Conservation (phyloP, 2,797 vertebrate genomes). For the Telmatherina bonti region DNA sequence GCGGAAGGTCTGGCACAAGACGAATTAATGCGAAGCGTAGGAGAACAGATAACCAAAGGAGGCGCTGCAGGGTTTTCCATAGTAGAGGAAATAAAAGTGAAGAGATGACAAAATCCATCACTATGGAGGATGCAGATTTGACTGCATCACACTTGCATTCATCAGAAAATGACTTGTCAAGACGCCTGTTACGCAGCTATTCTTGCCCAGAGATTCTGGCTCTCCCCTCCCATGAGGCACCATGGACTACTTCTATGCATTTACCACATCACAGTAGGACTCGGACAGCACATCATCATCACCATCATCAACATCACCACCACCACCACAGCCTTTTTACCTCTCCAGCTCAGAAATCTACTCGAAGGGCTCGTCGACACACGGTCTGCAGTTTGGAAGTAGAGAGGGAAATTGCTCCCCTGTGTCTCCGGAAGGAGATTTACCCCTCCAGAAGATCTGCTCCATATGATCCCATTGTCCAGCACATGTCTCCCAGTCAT, state of each 20-base stretch:
- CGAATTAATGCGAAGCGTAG: slow-evolving; percentile 14
- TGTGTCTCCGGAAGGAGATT: slow-evolving; percentile 91
- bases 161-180: slow-evolving; percentile 40
- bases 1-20: slow-evolving; percentile 1
- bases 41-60: slow-evolving; percentile 43
- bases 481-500: slow-evolving; percentile 45
- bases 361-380: slow-evolving; percentile 84
- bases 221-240: slow-evolving; percentile 43
- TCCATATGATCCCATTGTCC: slow-evolving; percentile 43
- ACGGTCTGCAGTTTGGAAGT: slow-evolving; percentile 89
- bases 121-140: slow-evolving; percentile 45
- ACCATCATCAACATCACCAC: neutral
- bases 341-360: slow-evolving; percentile 48
- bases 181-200: slow-evolving; percentile 83
- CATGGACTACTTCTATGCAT: slow-evolving; percentile 39
- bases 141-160: neutral
- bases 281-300: slow-evolving; percentile 37
- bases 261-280: slow-evolving; percentile 52
- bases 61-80: slow-evolving; percentile 29
- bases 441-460: slow-evolving; percentile 80
- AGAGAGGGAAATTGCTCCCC: slow-evolving; percentile 83
- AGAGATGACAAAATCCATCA: slow-evolving; percentile 9
- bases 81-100: slow-evolving; percentile 12
- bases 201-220: slow-evolving; percentile 88
- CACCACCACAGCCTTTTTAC: slow-evolving; percentile 15